Conservation (phyloP, 2,888 invertebrate species). For the Molorchus minor region DNA sequence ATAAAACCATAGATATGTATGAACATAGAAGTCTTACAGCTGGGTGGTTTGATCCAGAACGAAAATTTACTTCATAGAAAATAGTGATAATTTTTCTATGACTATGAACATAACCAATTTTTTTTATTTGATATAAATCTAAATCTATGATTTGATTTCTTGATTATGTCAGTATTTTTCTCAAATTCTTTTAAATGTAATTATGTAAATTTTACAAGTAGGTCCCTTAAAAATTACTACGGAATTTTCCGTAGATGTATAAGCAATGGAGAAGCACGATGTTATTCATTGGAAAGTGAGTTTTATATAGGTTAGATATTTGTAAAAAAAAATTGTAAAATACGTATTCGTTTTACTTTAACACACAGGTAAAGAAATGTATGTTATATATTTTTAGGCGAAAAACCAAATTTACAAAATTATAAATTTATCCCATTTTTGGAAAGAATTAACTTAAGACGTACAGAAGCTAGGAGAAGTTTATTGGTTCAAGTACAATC, state of each 20-base stretch:
- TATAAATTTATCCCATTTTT: constrained; percentile 62
- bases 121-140: too few species aligned
- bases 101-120: too few species aligned
- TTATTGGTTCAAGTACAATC: constrained; percentile 81
- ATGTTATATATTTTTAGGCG: constrained; percentile 1
- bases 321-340: too few species aligned
- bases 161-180: constrained; percentile 20
- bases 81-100: too few species aligned
- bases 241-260: neutral
- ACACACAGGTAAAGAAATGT: neutral
- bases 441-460: constrained; percentile 68
- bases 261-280: constrained; percentile 5
- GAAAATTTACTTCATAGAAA: too few species aligned
- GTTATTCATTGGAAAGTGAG: constrained; percentile 14
- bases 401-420: neutral
- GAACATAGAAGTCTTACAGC: too few species aligned
- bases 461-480: constrained; percentile 73
- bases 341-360: too few species aligned
- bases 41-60: too few species aligned
- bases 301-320: neutral
- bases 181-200: neutral
- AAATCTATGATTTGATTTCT: too few species aligned
- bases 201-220: constrained; percentile 2
- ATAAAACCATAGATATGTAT: too few species aligned
- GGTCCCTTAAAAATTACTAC: neutral